Conservation (phyloP, 2,797 vertebrate species). For the Tinamus major region DNA sequence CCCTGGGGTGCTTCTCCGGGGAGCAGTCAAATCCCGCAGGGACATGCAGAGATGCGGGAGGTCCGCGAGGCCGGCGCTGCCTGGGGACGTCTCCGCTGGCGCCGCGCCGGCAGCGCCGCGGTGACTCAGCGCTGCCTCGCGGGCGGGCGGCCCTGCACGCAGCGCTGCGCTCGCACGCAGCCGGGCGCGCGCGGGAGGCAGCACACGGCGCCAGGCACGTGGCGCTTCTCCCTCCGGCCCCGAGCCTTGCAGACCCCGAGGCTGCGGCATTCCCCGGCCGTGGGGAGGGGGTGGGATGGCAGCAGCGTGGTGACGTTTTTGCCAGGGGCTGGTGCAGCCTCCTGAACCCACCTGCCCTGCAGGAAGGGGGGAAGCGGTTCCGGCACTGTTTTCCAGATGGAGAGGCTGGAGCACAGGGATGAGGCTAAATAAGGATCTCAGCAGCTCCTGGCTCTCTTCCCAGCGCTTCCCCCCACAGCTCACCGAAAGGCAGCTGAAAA, state of each 20-base stretch:
- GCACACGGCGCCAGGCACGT: background rate
- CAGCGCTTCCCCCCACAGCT: background rate
- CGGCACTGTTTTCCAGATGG: background rate
- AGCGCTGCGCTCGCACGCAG: background rate
- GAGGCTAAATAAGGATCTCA: constrained; percentile 20
- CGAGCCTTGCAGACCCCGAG: background rate
- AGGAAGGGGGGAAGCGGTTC: background rate
- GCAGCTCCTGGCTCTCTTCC: constrained; percentile 9
- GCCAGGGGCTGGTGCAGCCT: background rate
- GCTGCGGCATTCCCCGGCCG: no score
- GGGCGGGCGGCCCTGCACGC: background rate
- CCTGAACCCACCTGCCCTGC: fast-evolving
- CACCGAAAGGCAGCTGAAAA: background rate
- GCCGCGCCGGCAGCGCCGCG: background rate
- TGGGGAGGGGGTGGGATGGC: no score
- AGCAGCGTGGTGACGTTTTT: no score
- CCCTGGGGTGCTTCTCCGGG: background rate
- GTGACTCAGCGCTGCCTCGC: background rate
- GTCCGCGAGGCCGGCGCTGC: background rate
- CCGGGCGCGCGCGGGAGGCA: background rate
- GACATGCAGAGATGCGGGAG: background rate
- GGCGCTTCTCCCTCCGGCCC: background rate
- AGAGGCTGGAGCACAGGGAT: background rate
- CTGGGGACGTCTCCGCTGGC: background rate
- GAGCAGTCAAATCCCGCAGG: background rate